Percentiles rank a stretch among this genome's conserved stretches.
Evolutionary conservation across 2,888 invertebrate genomes (phyloP).

Genomic region (Caenorhabditis plicata): DNA sequence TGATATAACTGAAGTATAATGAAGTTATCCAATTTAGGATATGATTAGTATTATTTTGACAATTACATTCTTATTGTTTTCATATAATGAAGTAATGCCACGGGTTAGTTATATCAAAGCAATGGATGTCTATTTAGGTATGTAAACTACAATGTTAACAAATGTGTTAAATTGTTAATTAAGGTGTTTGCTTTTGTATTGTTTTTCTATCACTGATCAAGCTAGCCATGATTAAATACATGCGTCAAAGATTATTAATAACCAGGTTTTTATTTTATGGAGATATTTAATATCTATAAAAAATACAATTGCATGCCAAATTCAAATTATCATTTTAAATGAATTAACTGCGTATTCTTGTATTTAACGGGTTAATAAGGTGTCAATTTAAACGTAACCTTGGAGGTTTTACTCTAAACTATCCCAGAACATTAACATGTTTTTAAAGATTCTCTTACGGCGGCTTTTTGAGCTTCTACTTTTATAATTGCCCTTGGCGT

Average conservation of each 20-base stretch:
- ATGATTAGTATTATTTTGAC: slow-evolving; percentile 64
- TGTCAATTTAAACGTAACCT: no score
- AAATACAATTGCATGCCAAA: no score
- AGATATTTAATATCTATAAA: no score
- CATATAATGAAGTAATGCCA: slow-evolving; percentile 65
- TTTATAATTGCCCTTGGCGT: no score
- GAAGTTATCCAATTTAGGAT: slow-evolving; percentile 44
- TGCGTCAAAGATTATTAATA: slow-evolving; percentile 55
- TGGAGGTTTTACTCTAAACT: no score
- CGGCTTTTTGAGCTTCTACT: no score
- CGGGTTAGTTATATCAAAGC: slow-evolving; percentile 64
- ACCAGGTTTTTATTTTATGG: slow-evolving; percentile 46
- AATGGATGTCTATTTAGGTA: slow-evolving; percentile 52
- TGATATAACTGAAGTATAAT: slow-evolving; percentile 86
- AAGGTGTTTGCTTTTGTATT: slow-evolving; percentile 63
- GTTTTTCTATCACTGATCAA: slow-evolving; percentile 65
- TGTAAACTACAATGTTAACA: neutral
- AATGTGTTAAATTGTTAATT: neutral
- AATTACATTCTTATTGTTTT: slow-evolving; percentile 64
- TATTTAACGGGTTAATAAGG: no score
- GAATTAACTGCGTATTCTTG: no score
- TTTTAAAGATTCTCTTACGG: no score
- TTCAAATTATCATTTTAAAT: no score
- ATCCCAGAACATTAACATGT: no score
- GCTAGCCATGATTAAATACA: slow-evolving; percentile 63